Evolutionary conservation across 2,888 invertebrate genomes (phyloP).

Genomic region (Lithophane semibrunnea): DNA sequence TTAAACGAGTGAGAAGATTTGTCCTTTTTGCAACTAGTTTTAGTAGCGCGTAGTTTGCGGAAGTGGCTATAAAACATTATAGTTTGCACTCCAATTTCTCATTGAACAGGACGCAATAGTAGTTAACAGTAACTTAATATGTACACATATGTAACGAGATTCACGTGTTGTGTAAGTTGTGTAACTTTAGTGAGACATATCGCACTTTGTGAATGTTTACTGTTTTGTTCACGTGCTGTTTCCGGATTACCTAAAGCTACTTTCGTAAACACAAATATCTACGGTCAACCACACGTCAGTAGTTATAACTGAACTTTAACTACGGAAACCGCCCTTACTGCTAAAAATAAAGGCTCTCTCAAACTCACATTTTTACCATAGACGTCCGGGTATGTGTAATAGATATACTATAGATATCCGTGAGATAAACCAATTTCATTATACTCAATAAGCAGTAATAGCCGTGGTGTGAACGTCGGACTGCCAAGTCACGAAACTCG

Average conservation of each 20-base stretch:
- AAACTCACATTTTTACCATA: background rate
- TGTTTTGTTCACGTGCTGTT: conserved; percentile 34
- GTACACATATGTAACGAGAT: conserved; percentile 51
- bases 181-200: conserved; percentile 26
- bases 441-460: background rate
- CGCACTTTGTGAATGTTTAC: conserved; percentile 30
- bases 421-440: background rate
- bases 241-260: conserved; percentile 1
- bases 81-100: conserved; percentile 39
- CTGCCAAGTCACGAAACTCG: too few relatives aligned
- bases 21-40: conserved; percentile 9
- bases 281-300: conserved; percentile 1
- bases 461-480: too few relatives aligned
- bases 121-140: conserved; percentile 38
- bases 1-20: conserved; percentile 12
- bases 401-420: background rate
- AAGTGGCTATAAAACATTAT: conserved; percentile 26
- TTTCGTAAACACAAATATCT: conserved; percentile 15
- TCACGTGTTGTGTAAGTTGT: conserved; percentile 29
- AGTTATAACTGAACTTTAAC: background rate
- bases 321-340: conserved; percentile 7
- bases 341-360: background rate
- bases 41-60: conserved; percentile 5
- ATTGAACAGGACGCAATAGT: conserved; percentile 36
- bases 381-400: background rate